Percentiles rank a stretch among this genome's conserved stretches.
Conservation (phyloP, 2,797 vertebrate genomes). For the Enteromius argenteus region DNA sequence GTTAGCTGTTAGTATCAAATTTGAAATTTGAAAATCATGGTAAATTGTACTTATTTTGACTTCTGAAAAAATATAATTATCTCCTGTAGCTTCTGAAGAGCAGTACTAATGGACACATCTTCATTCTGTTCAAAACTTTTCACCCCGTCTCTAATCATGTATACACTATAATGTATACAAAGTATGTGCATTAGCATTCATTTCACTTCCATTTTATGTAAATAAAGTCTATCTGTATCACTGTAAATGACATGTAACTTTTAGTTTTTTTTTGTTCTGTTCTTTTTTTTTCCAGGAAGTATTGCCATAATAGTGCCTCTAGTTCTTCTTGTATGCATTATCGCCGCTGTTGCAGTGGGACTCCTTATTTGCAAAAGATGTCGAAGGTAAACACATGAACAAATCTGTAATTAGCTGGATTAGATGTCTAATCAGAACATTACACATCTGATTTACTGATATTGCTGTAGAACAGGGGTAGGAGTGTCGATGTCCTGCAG, state of each 20-base stretch:
- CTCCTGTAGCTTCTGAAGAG: not conserved
- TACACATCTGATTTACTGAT: slow-evolving; percentile 17
- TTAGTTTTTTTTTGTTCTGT: not conserved
- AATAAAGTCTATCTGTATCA: not conserved
- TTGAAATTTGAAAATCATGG: not conserved
- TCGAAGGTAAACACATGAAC: slow-evolving; percentile 74
- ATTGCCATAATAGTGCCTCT: slow-evolving; percentile 88
- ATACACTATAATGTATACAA: not conserved
- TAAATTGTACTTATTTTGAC: not conserved
- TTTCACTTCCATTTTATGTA: not conserved
- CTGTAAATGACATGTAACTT: not conserved
- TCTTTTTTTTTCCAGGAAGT: slow-evolving; percentile 76
- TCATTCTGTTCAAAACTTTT: not conserved
- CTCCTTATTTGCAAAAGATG: slow-evolving; percentile 87
- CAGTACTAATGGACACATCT: not conserved
- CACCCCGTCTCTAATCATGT: not conserved
- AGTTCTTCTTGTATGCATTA: slow-evolving; percentile 84
- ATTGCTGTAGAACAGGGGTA: no score
- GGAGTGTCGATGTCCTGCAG: no score
- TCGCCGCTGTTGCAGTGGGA: slow-evolving; percentile 85
- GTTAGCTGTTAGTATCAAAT: not conserved
- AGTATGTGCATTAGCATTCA: not conserved
- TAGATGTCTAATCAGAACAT: slow-evolving; percentile 4
- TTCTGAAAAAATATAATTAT: not conserved
- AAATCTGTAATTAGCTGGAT: not conserved